Percentiles rank a stretch among this genome's conserved stretches.
These are phyloP conservation scores for Agrotis exclamationis DNA, from an alignment of 2,888 invertebrate genomes.

Conservation along the genomic window DNA sequence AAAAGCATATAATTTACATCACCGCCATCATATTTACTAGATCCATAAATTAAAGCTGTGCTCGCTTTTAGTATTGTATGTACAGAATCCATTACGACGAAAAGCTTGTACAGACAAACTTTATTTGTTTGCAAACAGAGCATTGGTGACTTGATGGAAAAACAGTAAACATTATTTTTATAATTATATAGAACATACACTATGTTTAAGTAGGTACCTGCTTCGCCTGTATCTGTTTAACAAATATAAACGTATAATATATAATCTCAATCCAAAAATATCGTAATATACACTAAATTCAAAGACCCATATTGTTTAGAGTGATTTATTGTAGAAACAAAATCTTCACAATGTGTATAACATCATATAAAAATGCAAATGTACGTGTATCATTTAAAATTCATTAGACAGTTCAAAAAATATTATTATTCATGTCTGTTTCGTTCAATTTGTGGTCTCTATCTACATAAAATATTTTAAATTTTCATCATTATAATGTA, in stretches of 20 bases:
- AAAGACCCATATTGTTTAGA: constrained; percentile 30
- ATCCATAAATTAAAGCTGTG: background rate
- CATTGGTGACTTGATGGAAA: background rate
- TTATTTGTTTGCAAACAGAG: constrained; percentile 29
- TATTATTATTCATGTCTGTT: constrained; percentile 26
- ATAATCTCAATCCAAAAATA: background rate
- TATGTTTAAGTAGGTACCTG: background rate
- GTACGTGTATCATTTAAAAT: constrained; percentile 20
- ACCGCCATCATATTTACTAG: constrained; percentile 6
- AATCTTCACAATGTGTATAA: constrained; percentile 41
- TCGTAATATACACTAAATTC: background rate
- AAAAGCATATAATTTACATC: constrained; percentile 31
- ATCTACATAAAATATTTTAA: background rate
- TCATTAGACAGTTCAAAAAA: constrained; percentile 45
- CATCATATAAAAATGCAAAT: constrained; percentile 52
- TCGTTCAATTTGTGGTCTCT: background rate
- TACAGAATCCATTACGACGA: constrained; percentile 1
- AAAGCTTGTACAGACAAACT: background rate
- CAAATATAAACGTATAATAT: no score
- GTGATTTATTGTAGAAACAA: constrained; percentile 48
- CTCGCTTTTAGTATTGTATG: constrained; percentile 10
- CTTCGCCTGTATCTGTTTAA: background rate
- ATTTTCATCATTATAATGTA: background rate
- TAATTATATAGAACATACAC: background rate
- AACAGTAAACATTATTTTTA: background rate